These are phyloP conservation scores for Dunckerocampus dactyliophorus DNA, from an alignment of 2,113 vertebrate species.

Conservation along the genomic window DNA sequence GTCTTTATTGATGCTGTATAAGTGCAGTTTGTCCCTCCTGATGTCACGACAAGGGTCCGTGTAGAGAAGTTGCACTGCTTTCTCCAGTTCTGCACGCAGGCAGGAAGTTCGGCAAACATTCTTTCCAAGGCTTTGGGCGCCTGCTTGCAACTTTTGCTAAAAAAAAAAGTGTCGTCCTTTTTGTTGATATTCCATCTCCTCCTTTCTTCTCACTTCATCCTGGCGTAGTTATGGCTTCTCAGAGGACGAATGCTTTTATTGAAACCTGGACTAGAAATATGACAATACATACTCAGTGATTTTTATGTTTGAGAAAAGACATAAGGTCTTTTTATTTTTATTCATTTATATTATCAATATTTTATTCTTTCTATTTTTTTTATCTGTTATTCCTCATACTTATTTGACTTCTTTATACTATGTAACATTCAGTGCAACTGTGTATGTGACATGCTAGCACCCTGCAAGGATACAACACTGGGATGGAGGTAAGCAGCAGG, in stretches of 20 bases:
- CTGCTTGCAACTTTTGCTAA: slow-evolving; percentile 4
- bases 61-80: slow-evolving; percentile 43
- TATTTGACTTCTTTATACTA: no score
- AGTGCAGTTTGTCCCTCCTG: slow-evolving; percentile 48
- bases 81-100: slow-evolving; percentile 42
- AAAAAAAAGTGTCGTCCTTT: slow-evolving; percentile 14
- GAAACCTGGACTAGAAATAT: not conserved
- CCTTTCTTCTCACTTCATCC: slow-evolving; percentile 21
- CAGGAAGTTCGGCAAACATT: slow-evolving; percentile 21
- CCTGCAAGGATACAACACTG: no score
- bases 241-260: slow-evolving; percentile 1
- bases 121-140: slow-evolving; percentile 15
- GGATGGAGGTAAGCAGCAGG: no score
- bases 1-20: slow-evolving; percentile 8
- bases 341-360: no score
- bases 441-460: no score
- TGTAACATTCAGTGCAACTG: no score
- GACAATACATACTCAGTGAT: not conserved
- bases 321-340: no score
- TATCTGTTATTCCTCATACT: no score
- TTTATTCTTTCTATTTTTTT: no score
- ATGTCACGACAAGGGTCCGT: slow-evolving; percentile 44
- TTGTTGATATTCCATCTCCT: slow-evolving; percentile 20
- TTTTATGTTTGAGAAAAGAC: not conserved
- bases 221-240: slow-evolving; percentile 48